Evolutionary conservation across 2,888 invertebrate genomes (phyloP).

Genomic region (Tetanocera ferruginea): DNA sequence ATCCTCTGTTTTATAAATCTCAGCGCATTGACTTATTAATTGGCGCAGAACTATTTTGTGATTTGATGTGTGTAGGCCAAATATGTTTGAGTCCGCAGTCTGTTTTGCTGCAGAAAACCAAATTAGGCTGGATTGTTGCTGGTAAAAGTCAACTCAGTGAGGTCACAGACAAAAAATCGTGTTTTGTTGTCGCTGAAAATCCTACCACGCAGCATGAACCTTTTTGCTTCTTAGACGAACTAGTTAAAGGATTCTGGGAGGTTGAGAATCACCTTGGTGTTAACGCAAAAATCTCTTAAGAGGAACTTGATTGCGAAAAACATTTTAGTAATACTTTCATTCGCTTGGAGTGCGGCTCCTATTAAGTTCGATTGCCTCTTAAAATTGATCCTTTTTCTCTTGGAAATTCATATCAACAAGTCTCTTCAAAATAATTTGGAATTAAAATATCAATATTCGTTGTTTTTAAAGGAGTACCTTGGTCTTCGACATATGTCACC

Average conservation of each 20-base stretch:
- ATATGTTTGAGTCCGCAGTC: slow-evolving; percentile 38
- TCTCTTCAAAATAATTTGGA: neutral
- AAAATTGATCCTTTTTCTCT: neutral
- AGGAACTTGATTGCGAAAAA: neutral
- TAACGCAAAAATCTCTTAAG: neutral
- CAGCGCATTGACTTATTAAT: neutral
- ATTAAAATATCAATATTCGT: neutral
- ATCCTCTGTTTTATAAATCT: neutral
- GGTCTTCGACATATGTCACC: neutral
- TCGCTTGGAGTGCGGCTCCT: neutral
- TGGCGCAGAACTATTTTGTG: slow-evolving; percentile 43
- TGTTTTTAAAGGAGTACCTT: neutral
- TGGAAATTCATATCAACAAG: neutral
- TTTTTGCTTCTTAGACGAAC: slow-evolving; percentile 3
- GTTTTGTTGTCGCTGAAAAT: neutral
- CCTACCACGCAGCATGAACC: neutral
- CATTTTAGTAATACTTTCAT: neutral
- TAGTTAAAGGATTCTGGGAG: slow-evolving; percentile 24
- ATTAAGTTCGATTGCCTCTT: slow-evolving; percentile 21
- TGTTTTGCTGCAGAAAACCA: slow-evolving; percentile 45
- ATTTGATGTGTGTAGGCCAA: slow-evolving; percentile 48
- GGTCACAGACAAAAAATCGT: neutral
- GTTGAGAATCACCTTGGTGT: neutral
- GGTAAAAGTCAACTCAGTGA: slow-evolving; percentile 32
- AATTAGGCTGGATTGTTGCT: slow-evolving; percentile 47